These are phyloP conservation scores for Platycheirus albimanus DNA, from an alignment of 2,888 invertebrate species.

Conservation along the genomic window DNA sequence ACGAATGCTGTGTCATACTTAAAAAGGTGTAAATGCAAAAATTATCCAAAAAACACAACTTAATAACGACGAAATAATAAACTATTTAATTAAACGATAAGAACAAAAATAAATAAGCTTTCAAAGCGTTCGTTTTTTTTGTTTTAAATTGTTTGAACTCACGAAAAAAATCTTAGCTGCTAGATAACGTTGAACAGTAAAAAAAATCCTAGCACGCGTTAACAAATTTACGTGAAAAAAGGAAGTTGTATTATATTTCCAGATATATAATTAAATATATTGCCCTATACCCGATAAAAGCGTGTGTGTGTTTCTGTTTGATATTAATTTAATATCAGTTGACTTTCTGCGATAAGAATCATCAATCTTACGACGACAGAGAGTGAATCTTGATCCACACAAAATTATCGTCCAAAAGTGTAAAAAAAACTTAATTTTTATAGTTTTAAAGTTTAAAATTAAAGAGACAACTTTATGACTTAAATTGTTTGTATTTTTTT, in stretches of 20 bases:
- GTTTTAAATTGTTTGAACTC: neutral
- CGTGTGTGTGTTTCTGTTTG: neutral
- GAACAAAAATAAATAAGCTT: neutral
- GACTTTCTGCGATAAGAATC: neutral
- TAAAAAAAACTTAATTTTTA: too few relatives aligned
- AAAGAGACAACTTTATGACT: neutral
- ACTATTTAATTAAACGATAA: neutral
- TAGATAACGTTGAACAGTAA: neutral
- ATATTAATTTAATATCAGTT: conserved; percentile 2
- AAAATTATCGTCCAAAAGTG: too few relatives aligned
- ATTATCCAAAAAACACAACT: too few relatives aligned
- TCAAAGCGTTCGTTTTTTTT: neutral
- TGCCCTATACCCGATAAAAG: too few relatives aligned
- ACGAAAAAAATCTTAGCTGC: neutral
- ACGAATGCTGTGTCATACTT: conserved; percentile 69
- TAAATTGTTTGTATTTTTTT: neutral
- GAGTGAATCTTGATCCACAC: neutral
- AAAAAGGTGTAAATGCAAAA: conserved; percentile 24
- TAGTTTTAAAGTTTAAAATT: too few relatives aligned
- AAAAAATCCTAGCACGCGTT: neutral
- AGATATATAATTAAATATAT: neutral
- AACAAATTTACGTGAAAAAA: neutral
- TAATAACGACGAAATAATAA: neutral
- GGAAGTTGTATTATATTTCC: neutral
- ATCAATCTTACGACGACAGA: too few relatives aligned